phyloP scores from a whole-genome alignment of 1,140 invertebrate genomes.

The Pentalonia nigronervosa region DNA sequence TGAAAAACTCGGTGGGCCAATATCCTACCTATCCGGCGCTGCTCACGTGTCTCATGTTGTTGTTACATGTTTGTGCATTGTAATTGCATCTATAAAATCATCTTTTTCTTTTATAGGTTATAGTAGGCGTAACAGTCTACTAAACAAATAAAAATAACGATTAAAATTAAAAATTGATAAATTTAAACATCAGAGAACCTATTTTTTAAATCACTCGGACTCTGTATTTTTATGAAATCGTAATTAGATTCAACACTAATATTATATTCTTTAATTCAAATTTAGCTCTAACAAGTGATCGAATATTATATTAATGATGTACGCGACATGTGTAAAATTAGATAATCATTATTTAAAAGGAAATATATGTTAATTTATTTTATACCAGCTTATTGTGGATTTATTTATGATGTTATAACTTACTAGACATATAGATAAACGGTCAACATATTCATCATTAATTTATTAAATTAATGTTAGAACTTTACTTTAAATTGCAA shows the following conservation, averaged over 20 bases:
- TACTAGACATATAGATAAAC: background rate
- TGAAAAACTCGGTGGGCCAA: too few relatives aligned
- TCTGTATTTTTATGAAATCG: too few relatives aligned
- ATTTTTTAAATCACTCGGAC: too few relatives aligned
- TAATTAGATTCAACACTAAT: background rate
- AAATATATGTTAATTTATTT: background rate
- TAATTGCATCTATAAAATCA: too few relatives aligned
- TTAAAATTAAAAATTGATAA: too few relatives aligned
- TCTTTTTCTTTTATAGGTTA: too few relatives aligned
- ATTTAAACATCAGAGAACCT: too few relatives aligned
- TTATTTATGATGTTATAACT: background rate
- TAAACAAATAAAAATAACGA: too few relatives aligned
- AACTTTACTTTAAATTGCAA: background rate
- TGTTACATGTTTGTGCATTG: too few relatives aligned
- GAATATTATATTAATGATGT: background rate
- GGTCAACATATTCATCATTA: background rate
- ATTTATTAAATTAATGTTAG: background rate
- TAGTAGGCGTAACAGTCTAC: too few relatives aligned
- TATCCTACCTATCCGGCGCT: too few relatives aligned
- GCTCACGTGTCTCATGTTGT: too few relatives aligned
- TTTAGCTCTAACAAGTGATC: background rate
- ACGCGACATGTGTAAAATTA: background rate
- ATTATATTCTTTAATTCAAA: background rate
- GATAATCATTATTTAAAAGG: background rate
- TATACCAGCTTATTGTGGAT: background rate